These are phyloP conservation scores for Mormyrus lacerda DNA, from an alignment of 2,113 vertebrate genomes.

Conservation along the genomic window DNA sequence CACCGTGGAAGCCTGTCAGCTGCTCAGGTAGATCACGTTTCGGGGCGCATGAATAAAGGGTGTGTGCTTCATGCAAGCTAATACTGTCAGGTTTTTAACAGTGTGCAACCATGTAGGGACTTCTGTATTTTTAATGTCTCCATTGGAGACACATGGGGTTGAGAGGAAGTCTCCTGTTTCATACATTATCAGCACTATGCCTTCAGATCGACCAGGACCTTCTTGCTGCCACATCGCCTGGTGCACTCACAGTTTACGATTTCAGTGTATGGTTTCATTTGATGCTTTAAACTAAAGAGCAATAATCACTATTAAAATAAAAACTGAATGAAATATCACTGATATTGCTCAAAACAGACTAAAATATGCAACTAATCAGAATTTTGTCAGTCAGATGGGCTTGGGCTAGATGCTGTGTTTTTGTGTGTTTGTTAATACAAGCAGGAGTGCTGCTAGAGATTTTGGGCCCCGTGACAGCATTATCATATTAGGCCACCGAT, in stretches of 20 bases:
- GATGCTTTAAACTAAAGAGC: background rate
- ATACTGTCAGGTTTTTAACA: background rate
- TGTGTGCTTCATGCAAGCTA: background rate
- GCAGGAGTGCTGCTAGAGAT: background rate
- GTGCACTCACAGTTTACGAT: background rate
- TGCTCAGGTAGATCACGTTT: background rate
- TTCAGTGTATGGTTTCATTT: background rate
- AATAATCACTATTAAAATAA: background rate
- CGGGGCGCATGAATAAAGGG: background rate
- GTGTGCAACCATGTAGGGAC: background rate
- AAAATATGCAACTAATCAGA: background rate
- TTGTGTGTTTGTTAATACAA: background rate
- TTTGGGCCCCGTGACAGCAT: background rate
- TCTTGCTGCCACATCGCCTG: background rate
- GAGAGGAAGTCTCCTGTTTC: background rate
- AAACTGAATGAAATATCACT: background rate
- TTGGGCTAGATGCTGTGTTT: background rate
- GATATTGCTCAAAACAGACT: background rate
- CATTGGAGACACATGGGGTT: background rate
- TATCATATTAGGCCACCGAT: background rate
- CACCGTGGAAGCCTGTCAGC: background rate
- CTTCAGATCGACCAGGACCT: background rate
- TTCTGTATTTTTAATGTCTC: background rate
- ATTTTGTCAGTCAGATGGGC: background rate
- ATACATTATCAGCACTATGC: background rate